These are phyloP conservation scores for Latrodectus elegans DNA, from an alignment of 2,888 invertebrate species.

Conservation along the genomic window DNA sequence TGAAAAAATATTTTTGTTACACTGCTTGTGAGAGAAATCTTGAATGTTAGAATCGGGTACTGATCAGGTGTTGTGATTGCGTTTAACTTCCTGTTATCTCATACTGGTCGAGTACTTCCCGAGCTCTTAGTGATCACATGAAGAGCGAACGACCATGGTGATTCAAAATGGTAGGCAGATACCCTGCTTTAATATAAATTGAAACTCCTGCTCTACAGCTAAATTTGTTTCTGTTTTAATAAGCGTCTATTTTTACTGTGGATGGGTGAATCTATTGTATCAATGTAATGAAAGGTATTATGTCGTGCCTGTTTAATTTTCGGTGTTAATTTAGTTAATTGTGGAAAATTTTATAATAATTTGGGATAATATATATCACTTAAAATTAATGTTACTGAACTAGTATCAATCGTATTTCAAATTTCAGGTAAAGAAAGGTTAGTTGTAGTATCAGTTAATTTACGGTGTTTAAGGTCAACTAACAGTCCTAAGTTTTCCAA, in stretches of 20 bases:
- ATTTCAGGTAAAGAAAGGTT: too few species aligned
- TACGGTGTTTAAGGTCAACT: background rate
- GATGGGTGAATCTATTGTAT: too few species aligned
- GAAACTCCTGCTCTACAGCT: background rate
- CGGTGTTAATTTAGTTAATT: too few species aligned
- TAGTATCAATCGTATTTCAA: too few species aligned
- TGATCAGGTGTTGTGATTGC: background rate
- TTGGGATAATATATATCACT: too few species aligned
- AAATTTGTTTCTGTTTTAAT: background rate
- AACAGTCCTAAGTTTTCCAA: background rate
- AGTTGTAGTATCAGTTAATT: background rate
- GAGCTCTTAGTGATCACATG: conserved; percentile 6
- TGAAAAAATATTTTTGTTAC: conserved; percentile 1
- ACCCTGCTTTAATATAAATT: background rate
- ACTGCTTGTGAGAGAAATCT: background rate
- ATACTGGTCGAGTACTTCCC: background rate
- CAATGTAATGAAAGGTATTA: too few species aligned
- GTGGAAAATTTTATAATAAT: background rate
- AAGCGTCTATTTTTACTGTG: background rate
- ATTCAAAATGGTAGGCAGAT: background rate
- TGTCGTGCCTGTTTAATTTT: too few species aligned
- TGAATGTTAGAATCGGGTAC: conserved; percentile 8
- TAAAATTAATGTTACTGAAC: too few species aligned
- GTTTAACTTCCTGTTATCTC: background rate
- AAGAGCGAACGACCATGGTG: conserved; percentile 8